A percentile compares a stretch with the other conserved stretches of the same genome.
These are phyloP conservation scores for Sebastes wilsoni DNA, from an alignment of 2,797 vertebrate genomes.

Conservation along the genomic window DNA sequence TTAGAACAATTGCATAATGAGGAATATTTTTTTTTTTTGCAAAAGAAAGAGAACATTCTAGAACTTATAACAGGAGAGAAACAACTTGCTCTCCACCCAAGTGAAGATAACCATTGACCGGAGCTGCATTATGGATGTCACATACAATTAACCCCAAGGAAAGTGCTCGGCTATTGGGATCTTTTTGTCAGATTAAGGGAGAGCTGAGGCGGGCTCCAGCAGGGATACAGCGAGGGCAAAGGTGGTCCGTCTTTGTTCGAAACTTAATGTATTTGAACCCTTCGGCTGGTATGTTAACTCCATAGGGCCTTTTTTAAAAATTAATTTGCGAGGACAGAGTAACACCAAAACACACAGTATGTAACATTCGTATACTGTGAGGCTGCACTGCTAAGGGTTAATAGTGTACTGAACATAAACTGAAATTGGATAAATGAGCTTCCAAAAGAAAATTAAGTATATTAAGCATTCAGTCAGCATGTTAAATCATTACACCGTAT, in stretches of 20 bases:
- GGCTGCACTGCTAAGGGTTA: not conserved
- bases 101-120: constrained; percentile 42
- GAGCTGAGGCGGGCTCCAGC: constrained; percentile 31
- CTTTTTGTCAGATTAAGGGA: constrained; percentile 51
- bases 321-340: constrained; percentile 2
- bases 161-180: constrained; percentile 58
- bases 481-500: constrained; percentile 1
- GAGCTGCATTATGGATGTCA: constrained; percentile 59
- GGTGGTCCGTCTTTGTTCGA: constrained; percentile 40
- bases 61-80: constrained; percentile 16
- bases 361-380: not conserved
- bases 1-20: constrained; percentile 32
- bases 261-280: constrained; percentile 53
- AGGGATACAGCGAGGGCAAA: constrained; percentile 45
- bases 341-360: not conserved
- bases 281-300: constrained; percentile 22
- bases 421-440: constrained; percentile 21
- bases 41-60: constrained; percentile 7
- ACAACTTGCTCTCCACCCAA: constrained; percentile 13
- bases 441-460: not conserved
- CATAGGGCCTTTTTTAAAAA: not conserved
- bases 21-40: not conserved
- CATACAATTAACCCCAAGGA: constrained; percentile 69
- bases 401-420: not conserved
- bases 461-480: constrained; percentile 23